These are phyloP conservation scores for Thalpophila matura DNA, from an alignment of 2,888 invertebrate species.

Conservation along the genomic window DNA sequence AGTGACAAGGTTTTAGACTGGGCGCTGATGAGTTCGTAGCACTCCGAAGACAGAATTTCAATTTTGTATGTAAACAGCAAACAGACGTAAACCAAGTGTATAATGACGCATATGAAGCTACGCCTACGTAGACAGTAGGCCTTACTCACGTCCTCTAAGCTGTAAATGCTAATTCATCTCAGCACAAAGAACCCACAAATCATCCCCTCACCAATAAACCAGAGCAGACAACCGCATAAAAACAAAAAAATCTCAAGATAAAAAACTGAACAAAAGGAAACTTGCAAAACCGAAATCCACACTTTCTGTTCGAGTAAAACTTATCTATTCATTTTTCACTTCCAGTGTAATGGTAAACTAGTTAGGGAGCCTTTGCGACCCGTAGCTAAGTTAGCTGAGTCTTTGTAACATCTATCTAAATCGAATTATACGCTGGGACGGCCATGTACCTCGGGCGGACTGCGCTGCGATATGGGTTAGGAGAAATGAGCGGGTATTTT, in stretches of 20 bases:
- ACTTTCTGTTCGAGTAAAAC: constrained; percentile 43
- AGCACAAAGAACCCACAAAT: constrained; percentile 26
- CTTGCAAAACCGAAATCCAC: constrained; percentile 39
- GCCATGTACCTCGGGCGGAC: constrained; percentile 59
- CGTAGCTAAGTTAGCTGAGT: constrained; percentile 64
- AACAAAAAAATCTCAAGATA: constrained; percentile 25
- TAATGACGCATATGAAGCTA: too few relatives aligned
- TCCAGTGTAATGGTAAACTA: constrained; percentile 70
- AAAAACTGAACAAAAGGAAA: constrained; percentile 32
- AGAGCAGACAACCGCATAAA: constrained; percentile 1
- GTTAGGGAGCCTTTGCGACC: constrained; percentile 69
- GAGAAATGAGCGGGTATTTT: constrained; percentile 23
- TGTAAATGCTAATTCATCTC: constrained; percentile 5
- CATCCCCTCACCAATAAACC: constrained; percentile 5
- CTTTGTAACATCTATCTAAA: constrained; percentile 83
- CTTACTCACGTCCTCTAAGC: background rate
- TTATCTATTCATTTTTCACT: constrained; percentile 66
- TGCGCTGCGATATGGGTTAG: constrained; percentile 1
- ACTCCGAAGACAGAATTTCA: too few relatives aligned
- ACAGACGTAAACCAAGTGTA: too few relatives aligned
- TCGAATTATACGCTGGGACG: constrained; percentile 74
- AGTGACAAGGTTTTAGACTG: too few relatives aligned
- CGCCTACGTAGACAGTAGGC: too few relatives aligned
- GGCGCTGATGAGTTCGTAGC: too few relatives aligned
- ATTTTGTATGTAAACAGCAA: too few relatives aligned